These are phyloP conservation scores for Pseudochirops corinnae DNA, from an alignment of 2,797 vertebrate species.

Conservation along the genomic window DNA sequence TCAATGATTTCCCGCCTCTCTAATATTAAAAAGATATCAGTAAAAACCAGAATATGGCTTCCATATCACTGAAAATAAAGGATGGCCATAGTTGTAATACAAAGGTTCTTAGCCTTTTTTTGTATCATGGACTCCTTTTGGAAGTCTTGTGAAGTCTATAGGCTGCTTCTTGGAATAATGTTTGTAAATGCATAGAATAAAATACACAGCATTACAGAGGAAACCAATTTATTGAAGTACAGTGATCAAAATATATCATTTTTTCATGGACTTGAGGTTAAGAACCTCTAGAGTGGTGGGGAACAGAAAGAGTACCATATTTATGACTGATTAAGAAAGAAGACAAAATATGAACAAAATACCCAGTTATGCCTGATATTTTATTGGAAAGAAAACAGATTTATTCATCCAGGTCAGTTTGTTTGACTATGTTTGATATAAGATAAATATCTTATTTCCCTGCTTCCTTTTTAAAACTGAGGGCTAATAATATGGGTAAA, in stretches of 20 bases:
- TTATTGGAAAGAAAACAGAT: slow-evolving; percentile 33
- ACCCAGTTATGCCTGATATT: neutral
- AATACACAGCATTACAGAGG: neutral
- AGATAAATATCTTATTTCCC: neutral
- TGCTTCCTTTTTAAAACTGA: slow-evolving; percentile 25
- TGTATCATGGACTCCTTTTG: neutral
- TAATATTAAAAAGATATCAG: neutral
- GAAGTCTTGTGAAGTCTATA: neutral
- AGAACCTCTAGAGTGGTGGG: neutral
- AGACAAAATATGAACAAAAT: slow-evolving; percentile 35
- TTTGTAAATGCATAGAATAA: neutral
- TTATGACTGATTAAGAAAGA: neutral
- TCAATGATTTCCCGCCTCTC: neutral
- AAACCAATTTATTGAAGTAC: neutral
- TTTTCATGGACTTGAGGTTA: neutral
- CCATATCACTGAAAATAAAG: neutral
- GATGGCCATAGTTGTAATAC: neutral
- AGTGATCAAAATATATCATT: neutral
- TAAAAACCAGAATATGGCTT: neutral
- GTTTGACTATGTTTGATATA: neutral
- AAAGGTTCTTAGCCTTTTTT: neutral
- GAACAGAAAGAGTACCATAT: neutral
- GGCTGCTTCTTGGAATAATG: neutral
- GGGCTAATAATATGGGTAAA: neutral
- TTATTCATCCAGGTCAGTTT: slow-evolving; percentile 28